Evolutionary conservation across 2,113 vertebrate genomes (phyloP).

Genomic region (Elephantulus edwardii): DNA sequence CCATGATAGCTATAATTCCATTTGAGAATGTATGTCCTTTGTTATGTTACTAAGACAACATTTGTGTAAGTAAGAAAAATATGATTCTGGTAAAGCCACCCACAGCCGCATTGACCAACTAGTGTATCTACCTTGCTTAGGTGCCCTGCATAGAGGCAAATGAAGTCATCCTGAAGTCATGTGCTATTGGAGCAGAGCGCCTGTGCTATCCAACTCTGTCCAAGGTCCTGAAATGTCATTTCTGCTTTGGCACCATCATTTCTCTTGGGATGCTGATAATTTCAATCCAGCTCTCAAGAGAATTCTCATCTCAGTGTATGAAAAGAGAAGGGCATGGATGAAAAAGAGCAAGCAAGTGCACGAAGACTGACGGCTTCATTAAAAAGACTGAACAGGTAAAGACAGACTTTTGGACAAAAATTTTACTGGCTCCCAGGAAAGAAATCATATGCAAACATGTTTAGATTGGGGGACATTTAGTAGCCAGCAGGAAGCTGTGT

Average conservation of each 20-base stretch:
- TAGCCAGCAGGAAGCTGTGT: no score
- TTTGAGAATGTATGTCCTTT: not conserved
- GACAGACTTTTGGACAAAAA: not conserved
- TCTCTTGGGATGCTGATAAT: not conserved
- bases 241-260: not conserved
- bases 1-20: no score
- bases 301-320: not conserved
- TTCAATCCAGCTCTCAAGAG: not conserved
- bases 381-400: not conserved
- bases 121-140: not conserved
- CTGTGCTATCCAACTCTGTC: not conserved
- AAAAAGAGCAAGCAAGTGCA: not conserved
- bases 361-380: not conserved
- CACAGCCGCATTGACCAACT: not conserved
- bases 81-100: not conserved
- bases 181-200: accelerated
- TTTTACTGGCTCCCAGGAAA: not conserved
- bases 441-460: not conserved
- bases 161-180: not conserved
- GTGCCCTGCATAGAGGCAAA: not conserved
- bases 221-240: not conserved
- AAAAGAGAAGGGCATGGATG: not conserved
- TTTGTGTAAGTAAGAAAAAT: not conserved
- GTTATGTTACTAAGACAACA: not conserved
- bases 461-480: not conserved